Evolutionary conservation across 2,113 vertebrate genomes (phyloP), one percentile per base, ranked within the genome.

Genomic region (Rattus rattus): DNA sequence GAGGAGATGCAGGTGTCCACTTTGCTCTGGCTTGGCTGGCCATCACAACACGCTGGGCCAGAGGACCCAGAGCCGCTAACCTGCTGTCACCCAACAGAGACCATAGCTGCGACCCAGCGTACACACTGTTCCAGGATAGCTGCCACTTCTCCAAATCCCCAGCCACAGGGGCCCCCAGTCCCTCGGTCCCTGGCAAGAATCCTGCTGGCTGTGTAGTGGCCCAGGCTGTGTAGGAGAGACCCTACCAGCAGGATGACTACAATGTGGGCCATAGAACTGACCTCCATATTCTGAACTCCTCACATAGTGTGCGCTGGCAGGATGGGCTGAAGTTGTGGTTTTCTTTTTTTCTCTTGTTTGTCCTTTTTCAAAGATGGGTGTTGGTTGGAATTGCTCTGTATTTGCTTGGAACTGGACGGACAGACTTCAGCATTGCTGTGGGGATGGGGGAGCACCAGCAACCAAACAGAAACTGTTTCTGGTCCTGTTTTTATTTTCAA

Each of bases 351-450:
- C 83, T 94, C 94, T 43, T 52, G 69, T 87, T 63, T 0, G 67
- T 54, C 43, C 96, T 96, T 97, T 96, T 97, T 97, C 92, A 97
- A 96, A 98, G 97, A 97, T 95, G 98, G 98, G 97, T 98, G 93
- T 97, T 98, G 97, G 98, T 98, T 98, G 98, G 98, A 98, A 97
- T 97, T 98, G 98, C 98, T 98, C 97, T 98, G 96, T 24, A 96
- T 96, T 93, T 98, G 97, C 97, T 98, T 98, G 97, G 98, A 98
- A 98, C 98, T 98, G 98, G 97, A 98, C 96, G 98, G 98, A 98
- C 97, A 96, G 98, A 98, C 98, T 98, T 98, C 96, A 93, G 98
- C 97, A 97, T 97, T 86, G 97, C 98, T 95, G 91, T 98, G 93
- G 94, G 94, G 96, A 52, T 12, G 43, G 94, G 87, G 95, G 88